Evolutionary conservation across 2,888 invertebrate genomes (phyloP), one percentile per base, ranked within the genome.

Genomic region (Morpho helenor): DNA sequence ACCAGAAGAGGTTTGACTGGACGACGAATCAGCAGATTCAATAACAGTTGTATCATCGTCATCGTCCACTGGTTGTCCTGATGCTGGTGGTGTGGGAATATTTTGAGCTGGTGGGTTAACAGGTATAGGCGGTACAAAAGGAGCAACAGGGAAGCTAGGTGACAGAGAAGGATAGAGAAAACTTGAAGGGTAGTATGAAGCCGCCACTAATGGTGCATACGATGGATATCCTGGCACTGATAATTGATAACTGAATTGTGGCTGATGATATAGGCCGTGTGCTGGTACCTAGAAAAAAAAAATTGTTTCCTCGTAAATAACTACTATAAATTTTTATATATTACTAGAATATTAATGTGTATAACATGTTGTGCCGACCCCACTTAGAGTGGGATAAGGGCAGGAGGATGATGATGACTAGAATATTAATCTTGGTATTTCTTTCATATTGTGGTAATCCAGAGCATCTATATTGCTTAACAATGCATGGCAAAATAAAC

Each of bases 41-140:
- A 89, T 71, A 0, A 89, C 82, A n/a, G 85, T 70, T 1, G 85
- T 75, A 53, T 89, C 88, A 10, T 89, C 88, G n/a, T 79, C 71
- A 55, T 87, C 87, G 5, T 83, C 83, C 0, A 72, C 62, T 8
- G 75, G 70, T 52, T 72, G 68, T 54, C 77, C 73, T 40, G 72
- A 57, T 2, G 79, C 74, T 8, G 53, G 49, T 43, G 43, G 43
- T 49, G 61, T 71, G 4, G 67, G 64, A 50, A 56, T 55, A 54
- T 59, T 64, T 44, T 60, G 56, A 22, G n/a, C 8, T 8, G 63
- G 63, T 48, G 59, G 73, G 45, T 66, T 64, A 43, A 60, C 61
- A n/a, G 79, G 72, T 8, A 61, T 59, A 3, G 62, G 60, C 7
- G 66, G 67, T 23, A 50, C 52, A 43, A 59, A 59, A 23, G 66